Base-by-base conservation (phyloP, 2,888 invertebrate genomes). In the Nomada ruficornis region DNA sequence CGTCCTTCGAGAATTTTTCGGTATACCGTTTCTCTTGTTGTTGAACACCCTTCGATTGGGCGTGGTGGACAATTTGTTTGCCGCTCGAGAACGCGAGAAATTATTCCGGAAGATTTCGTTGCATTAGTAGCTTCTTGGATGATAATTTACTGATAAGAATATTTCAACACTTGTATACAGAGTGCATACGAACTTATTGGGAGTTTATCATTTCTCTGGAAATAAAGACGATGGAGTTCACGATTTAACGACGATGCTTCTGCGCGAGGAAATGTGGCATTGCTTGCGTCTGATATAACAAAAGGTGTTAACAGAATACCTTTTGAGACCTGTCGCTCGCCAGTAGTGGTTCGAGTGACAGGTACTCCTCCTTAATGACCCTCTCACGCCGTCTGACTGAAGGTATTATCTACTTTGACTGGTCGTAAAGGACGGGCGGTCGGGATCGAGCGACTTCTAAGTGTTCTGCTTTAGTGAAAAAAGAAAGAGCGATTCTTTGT, bases 301-400 rank as follows among this genome's bases (percentile, higher is more conserved):
- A 67, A 63, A 52, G 26, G 57, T 13, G 63, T 77, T 57, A n/a
- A 47, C 47, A 36, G 70, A 65, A 54, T 5, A 36, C 13, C 54
- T 64, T 44, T 26, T 20, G 13, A 44, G 36, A 50, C 13, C 11
- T 26, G 57, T 44, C 15, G 63, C 18, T 29, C 42, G 42, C 60
- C 36, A 7, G 55, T 70, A 84, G 68, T 52, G 65, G 44, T 52
- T 71, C 62, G 63, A 64, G 78, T 78, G 79, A 85, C 68, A 82
- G 74, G 71, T 78, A 77, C 73, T 70, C 36, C 57, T 64, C 50
- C n/a, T 60, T 55, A 77, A 85, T 63, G 67, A 83, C 11, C 69
- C 76, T 77, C 76, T 80, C 80, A 73, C 77, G 70, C 55, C 20
- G 69, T n/a, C 71, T 69, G 63, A 83, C 74, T 74, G 68, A 62